These are phyloP conservation scores for Celastrina argiolus DNA, from an alignment of 2,888 invertebrate genomes.

Conservation along the genomic window DNA sequence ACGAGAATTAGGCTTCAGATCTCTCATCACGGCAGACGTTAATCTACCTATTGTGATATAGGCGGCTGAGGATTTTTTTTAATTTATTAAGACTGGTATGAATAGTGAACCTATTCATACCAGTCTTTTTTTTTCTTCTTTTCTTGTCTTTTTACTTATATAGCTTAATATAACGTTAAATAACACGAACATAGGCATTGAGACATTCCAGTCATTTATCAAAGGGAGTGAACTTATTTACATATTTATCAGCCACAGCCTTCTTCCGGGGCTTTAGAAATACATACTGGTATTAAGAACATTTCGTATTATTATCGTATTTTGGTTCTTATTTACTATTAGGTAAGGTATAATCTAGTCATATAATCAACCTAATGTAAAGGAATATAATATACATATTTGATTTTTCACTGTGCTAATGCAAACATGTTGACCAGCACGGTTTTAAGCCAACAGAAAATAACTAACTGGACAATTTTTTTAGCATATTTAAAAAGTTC, in stretches of 20 bases:
- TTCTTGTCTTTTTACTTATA: not conserved
- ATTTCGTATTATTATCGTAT: not conserved
- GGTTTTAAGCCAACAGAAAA: constrained; percentile 1
- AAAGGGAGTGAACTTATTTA: constrained; percentile 13
- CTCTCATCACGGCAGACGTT: no score
- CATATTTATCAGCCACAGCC: constrained; percentile 9
- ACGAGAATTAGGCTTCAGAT: no score
- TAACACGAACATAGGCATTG: constrained; percentile 10
- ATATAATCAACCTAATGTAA: not conserved
- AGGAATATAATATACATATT: not conserved
- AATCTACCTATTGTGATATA: no score
- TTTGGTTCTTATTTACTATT: no score
- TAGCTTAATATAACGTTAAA: not conserved
- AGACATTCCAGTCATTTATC: constrained; percentile 13
- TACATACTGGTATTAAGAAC: not conserved
- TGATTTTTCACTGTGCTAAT: not conserved
- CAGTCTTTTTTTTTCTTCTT: no score
- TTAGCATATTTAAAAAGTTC: not conserved
- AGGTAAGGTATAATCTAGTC: not conserved
- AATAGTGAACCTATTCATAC: no score
- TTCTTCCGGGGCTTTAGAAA: not conserved
- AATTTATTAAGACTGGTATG: no score
- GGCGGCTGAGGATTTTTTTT: no score
- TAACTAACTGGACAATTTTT: not conserved
- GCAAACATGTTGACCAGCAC: not conserved